Evolutionary conservation across 2,888 invertebrate species (phyloP).

Genomic region (Acleris laterana): DNA sequence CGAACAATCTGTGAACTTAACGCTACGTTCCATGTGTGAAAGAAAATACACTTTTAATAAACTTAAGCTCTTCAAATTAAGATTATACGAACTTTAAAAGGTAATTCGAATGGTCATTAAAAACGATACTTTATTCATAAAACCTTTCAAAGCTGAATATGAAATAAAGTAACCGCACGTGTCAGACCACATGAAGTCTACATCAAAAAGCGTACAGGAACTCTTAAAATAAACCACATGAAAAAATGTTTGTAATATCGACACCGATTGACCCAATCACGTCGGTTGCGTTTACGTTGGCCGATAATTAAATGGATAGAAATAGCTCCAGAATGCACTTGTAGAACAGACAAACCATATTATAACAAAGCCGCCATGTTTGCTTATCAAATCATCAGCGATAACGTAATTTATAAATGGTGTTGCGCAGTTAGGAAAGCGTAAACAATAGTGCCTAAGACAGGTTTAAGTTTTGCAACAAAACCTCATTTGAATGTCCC

Average conservation of each 20-base stretch:
- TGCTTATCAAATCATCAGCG: conserved; percentile 35
- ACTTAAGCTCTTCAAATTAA: conserved; percentile 10
- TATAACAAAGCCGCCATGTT: conserved; percentile 29
- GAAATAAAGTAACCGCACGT: conserved; percentile 35
- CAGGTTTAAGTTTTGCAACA: conserved; percentile 28
- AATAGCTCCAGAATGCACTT: conserved; percentile 41
- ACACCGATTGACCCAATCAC: conserved; percentile 71
- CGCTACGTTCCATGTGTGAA: not conserved
- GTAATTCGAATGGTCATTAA: conserved; percentile 30
- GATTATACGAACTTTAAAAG: conserved; percentile 26
- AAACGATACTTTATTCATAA: conserved; percentile 27
- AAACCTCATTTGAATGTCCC: not conserved
- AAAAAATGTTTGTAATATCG: conserved; percentile 61
- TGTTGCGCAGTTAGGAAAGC: conserved; percentile 26
- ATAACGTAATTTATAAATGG: conserved; percentile 25
- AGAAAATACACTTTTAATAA: too few relatives aligned
- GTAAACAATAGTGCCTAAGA: conserved; percentile 22
- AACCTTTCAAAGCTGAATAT: conserved; percentile 11
- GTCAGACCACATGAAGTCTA: conserved; percentile 41
- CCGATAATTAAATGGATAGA: conserved; percentile 62
- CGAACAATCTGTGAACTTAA: conserved; percentile 59
- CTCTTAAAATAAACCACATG: conserved; percentile 64
- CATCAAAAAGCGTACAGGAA: conserved; percentile 48
- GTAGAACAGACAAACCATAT: conserved; percentile 21
- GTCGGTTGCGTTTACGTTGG: conserved; percentile 61